phyloP scores from a whole-genome alignment of 2,113 vertebrate species.

The Odontesthes bonariensis region DNA sequence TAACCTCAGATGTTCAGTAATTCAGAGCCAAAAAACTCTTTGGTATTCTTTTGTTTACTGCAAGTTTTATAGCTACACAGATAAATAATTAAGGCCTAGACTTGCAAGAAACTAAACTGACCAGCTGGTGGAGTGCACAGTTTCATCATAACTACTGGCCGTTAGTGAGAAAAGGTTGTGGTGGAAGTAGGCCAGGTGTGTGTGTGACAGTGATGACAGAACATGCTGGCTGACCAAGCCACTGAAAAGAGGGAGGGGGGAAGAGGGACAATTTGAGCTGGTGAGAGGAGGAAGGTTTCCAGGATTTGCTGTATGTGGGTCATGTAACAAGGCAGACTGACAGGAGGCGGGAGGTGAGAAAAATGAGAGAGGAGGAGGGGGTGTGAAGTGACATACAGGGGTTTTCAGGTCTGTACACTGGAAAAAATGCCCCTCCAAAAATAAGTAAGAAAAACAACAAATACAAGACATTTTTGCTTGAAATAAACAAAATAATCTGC shows the following conservation, averaged over 20 bases:
- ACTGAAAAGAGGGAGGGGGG: conserved; percentile 15
- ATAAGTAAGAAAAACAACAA: too few species aligned
- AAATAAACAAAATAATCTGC: too few species aligned
- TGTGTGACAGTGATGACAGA: background rate
- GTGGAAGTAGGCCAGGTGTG: conserved; percentile 34
- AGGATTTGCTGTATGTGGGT: conserved; percentile 57
- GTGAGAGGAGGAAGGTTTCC: conserved; percentile 4
- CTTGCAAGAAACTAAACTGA: background rate
- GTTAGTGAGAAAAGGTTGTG: background rate
- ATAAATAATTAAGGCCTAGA: background rate
- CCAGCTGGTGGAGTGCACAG: background rate
- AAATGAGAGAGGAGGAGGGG: conserved; percentile 12
- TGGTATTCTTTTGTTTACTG: background rate
- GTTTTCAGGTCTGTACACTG: conserved; percentile 39
- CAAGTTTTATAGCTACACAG: too few species aligned
- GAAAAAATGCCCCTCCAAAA: too few species aligned
- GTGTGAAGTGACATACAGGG: conserved; percentile 56
- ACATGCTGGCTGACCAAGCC: conserved; percentile 26
- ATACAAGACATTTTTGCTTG: too few species aligned
- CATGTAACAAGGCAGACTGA: conserved; percentile 47
- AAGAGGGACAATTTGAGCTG: conserved; percentile 8
- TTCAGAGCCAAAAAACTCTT: background rate
- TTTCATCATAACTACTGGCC: background rate
- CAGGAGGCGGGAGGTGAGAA: conserved; percentile 32
- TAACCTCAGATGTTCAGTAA: background rate